Base-by-base conservation (phyloP, 2,888 invertebrate species). In the Congeria kusceri region DNA sequence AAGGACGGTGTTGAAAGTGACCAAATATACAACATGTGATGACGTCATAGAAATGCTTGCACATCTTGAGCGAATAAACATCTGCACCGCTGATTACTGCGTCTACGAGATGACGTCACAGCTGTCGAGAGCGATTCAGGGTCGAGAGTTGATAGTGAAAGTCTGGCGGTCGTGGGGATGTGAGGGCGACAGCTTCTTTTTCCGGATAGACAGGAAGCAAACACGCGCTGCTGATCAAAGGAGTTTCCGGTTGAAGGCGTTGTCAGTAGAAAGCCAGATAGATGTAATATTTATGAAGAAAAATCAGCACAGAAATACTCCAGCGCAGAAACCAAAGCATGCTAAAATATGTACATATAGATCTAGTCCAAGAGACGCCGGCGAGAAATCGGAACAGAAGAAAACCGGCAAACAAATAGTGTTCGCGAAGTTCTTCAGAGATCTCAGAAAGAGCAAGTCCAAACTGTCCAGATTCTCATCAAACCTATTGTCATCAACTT, bases 21-120 rank as follows among this genome's bases (percentile, higher is more conserved):
- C 80, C 2, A 76, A 65, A 25, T 73, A 76, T 61, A 65, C 76
- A 39, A 80, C 80, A 15, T 73, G 76, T 58, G 56, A 65, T 76
- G 80, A 80, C 68, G 80, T 80, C 28, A 69, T 76, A 57, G 75
- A 80, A 28, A 65, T 69, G 61, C n/a, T 80, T 18, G 28, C 69
- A 3, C 27, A 62, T 27, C 69, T 68, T 64, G 9, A 23, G 44
- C 61, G 62, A 20, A 20, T 66, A 9, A 20, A 61, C 11, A 23
- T 59, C 18, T 49, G 56, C 7, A 29, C 59, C 23, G 11, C 62
- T 13, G 57, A 59, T 15, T 66, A 58, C n/a, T 64, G 65, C 44
- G 53, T 76, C 28, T 80, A 64, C 58, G 80, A 80, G 56, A 58
- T 20, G 32, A 80, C 68, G 23, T 32, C 27, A 20, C 57, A 32